A percentile compares a stretch with the other conserved stretches of the same genome.
phyloP scores from a whole-genome alignment of 2,113 vertebrate genomes.

The Nerophis ophidion region DNA sequence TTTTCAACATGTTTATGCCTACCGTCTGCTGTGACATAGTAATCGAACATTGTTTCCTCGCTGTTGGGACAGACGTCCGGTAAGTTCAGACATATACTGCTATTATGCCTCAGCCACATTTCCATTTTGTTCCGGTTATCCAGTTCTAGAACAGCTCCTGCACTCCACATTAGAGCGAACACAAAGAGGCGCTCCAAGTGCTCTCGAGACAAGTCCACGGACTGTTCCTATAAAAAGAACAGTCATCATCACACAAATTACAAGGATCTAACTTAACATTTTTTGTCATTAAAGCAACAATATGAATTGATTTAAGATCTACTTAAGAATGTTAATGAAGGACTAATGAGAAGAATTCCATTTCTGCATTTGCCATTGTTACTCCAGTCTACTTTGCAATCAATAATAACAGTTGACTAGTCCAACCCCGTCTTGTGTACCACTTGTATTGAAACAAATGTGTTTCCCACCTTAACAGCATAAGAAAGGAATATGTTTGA shows the following conservation, averaged over 20 bases:
- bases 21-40: slow-evolving; percentile 81
- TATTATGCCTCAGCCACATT: slow-evolving; percentile 76
- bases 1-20: slow-evolving; percentile 34
- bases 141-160: slow-evolving; percentile 82
- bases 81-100: slow-evolving; percentile 71
- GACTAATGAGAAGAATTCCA: no score
- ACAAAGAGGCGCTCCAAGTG: slow-evolving; percentile 85
- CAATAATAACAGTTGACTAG: no score
- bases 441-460: no score
- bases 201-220: slow-evolving; percentile 71
- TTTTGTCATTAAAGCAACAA: background rate
- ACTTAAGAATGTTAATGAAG: no score
- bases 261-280: background rate
- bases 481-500: no score
- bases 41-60: slow-evolving; percentile 86
- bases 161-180: slow-evolving; percentile 93
- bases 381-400: no score
- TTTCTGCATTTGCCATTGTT: no score
- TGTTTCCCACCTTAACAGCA: no score
- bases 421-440: no score
- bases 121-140: slow-evolving; percentile 83
- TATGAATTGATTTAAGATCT: no score
- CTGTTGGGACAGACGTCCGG: slow-evolving; percentile 66
- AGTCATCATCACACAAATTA: background rate
- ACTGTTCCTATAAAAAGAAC: slow-evolving; percentile 75